A percentile compares a stretch with the other conserved stretches of the same genome.
Evolutionary conservation across 2,113 vertebrate species (phyloP).

Genomic region (Sylvilagus bachmani): DNA sequence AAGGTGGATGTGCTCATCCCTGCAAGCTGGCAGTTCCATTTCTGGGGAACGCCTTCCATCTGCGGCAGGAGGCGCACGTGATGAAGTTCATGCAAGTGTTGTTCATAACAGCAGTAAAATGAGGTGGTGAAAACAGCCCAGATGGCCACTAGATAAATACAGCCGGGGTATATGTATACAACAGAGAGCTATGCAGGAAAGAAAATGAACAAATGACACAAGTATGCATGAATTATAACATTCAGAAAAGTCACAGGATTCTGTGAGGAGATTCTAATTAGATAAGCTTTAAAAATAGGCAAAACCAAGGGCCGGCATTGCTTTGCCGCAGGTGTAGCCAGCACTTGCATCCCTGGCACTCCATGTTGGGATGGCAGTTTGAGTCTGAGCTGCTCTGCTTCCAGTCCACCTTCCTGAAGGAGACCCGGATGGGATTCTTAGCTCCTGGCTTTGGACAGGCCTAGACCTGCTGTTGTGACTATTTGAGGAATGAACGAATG

Average conservation of each 20-base stretch:
- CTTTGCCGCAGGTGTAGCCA: too few relatives aligned
- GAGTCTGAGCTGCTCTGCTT: too few relatives aligned
- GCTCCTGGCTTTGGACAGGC: too few relatives aligned
- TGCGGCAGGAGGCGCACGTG: background rate
- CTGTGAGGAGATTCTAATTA: background rate
- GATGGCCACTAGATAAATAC: background rate
- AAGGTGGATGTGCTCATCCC: background rate
- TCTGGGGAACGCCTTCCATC: background rate
- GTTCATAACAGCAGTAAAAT: background rate
- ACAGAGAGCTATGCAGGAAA: background rate
- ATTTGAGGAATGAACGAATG: too few relatives aligned
- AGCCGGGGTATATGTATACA: background rate
- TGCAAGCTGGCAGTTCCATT: background rate
- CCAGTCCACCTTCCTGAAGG: too few relatives aligned
- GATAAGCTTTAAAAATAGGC: background rate
- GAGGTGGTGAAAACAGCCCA: background rate
- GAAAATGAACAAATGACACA: background rate
- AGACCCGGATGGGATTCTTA: too few relatives aligned
- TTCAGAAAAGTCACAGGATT: background rate
- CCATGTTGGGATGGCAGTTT: too few relatives aligned
- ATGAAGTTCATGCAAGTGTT: background rate
- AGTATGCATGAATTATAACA: background rate
- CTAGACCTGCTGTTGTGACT: too few relatives aligned
- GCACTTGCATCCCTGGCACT: too few relatives aligned
- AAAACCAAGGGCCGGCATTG: too few relatives aligned